Evolutionary conservation across 2,888 invertebrate species (phyloP).

Genomic region (Nymphalis urticae): DNA sequence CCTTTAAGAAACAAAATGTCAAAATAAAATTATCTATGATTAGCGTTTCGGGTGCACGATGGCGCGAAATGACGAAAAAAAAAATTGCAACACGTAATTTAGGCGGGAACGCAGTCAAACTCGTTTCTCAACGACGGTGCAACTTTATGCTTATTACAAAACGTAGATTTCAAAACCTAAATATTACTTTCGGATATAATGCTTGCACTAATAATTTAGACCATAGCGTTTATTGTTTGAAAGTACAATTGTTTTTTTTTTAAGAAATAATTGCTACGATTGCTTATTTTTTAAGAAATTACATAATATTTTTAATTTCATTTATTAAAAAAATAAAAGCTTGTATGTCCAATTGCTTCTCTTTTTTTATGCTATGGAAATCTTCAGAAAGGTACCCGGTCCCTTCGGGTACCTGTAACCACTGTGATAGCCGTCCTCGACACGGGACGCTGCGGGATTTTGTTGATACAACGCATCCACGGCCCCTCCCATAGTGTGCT

Average conservation of each 20-base stretch:
- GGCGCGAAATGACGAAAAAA: slow-evolving; percentile 8
- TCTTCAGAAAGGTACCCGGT: too few relatives aligned
- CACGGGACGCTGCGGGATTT: too few relatives aligned
- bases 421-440: too few relatives aligned
- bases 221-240: neutral
- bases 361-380: too few relatives aligned
- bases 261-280: too few relatives aligned
- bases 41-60: slow-evolving; percentile 3
- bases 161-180: slow-evolving; percentile 23
- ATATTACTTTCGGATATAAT: slow-evolving; percentile 27
- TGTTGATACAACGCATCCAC: too few relatives aligned
- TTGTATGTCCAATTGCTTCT: too few relatives aligned
- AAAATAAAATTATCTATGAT: neutral
- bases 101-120: slow-evolving; percentile 24
- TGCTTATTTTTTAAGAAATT: too few relatives aligned
- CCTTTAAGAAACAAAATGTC: neutral
- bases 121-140: slow-evolving; percentile 26
- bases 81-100: slow-evolving; percentile 8
- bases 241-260: neutral
- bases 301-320: too few relatives aligned
- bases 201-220: slow-evolving; percentile 10
- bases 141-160: slow-evolving; percentile 22
- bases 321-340: too few relatives aligned
- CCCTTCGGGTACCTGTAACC: too few relatives aligned
- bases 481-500: too few relatives aligned